These are phyloP conservation scores for Gerris lacustris DNA, from an alignment of 2,888 invertebrate species.

Conservation along the genomic window DNA sequence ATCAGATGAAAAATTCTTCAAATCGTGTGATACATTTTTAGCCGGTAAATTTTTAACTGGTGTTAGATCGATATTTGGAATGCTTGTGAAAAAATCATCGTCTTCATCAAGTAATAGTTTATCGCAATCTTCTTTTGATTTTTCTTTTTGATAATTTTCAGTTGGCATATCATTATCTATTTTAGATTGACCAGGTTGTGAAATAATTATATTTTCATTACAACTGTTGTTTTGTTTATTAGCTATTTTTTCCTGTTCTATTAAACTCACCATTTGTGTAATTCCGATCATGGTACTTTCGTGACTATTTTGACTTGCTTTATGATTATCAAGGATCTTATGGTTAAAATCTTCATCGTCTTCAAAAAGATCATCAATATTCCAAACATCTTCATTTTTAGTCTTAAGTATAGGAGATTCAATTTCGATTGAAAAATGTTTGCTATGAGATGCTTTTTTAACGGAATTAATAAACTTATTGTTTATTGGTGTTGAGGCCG, in stretches of 20 bases:
- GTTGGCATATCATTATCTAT: not conserved
- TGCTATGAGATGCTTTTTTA: too few relatives aligned
- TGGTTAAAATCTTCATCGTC: slow-evolving; percentile 14
- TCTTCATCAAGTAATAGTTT: slow-evolving; percentile 2
- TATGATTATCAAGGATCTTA: not conserved
- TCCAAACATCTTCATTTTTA: slow-evolving; percentile 13
- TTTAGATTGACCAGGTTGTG: not conserved
- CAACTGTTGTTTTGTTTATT: not conserved
- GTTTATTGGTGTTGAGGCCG: not conserved
- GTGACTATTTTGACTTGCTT: slow-evolving; percentile 11
- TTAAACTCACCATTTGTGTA: slow-evolving; percentile 25
- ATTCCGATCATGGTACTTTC: slow-evolving; percentile 18
- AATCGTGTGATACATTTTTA: not conserved
- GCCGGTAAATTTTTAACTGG: slow-evolving; percentile 8
- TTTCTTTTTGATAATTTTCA: not conserved
- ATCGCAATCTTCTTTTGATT: not conserved
- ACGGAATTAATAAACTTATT: not conserved
- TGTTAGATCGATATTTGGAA: slow-evolving; percentile 12
- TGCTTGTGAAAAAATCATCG: not conserved
- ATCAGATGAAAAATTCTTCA: not conserved
- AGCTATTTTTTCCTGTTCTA: slow-evolving; percentile 22
- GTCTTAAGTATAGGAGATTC: not conserved
- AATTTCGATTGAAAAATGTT: not conserved
- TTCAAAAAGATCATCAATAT: slow-evolving; percentile 23
- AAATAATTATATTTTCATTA: not conserved